These are phyloP conservation scores for Nomada hirtipes DNA, from an alignment of 2,888 invertebrate species.

Conservation along the genomic window DNA sequence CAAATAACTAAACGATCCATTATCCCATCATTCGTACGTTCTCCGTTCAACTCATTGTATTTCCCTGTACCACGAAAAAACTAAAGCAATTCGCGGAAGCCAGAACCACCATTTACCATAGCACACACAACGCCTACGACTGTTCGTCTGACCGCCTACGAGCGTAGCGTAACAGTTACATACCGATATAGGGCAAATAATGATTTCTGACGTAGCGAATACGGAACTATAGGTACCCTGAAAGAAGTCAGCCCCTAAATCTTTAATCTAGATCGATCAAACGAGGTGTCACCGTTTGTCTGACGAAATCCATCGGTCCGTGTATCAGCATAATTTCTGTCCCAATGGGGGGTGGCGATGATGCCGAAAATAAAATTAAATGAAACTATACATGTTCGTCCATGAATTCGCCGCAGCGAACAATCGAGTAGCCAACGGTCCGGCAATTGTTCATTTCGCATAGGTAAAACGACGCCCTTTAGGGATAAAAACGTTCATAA, in stretches of 20 bases:
- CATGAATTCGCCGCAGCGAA: slow-evolving; percentile 6
- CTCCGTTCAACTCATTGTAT: too few relatives aligned
- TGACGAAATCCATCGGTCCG: background rate
- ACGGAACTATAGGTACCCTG: slow-evolving; percentile 32
- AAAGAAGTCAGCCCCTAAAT: slow-evolving; percentile 29
- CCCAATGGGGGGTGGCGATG: background rate
- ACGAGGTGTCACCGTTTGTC: slow-evolving; percentile 18
- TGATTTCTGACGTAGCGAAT: slow-evolving; percentile 42
- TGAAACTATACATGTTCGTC: too few relatives aligned
- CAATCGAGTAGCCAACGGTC: slow-evolving; percentile 1
- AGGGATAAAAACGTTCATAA: slow-evolving; percentile 82
- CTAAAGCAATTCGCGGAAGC: too few relatives aligned
- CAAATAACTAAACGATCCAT: background rate
- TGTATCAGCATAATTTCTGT: background rate
- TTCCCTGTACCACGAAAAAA: too few relatives aligned
- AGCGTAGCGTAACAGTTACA: background rate
- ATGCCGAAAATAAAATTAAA: background rate
- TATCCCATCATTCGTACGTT: too few relatives aligned
- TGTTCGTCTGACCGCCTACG: background rate
- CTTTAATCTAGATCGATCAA: slow-evolving; percentile 48
- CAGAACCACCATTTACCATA: background rate
- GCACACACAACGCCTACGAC: slow-evolving; percentile 7
- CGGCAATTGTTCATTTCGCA: slow-evolving; percentile 7
- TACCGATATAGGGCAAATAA: slow-evolving; percentile 49
- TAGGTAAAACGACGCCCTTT: slow-evolving; percentile 63